phyloP scores from a whole-genome alignment of 2,797 vertebrate species.

The Bucorvus abyssinicus region DNA sequence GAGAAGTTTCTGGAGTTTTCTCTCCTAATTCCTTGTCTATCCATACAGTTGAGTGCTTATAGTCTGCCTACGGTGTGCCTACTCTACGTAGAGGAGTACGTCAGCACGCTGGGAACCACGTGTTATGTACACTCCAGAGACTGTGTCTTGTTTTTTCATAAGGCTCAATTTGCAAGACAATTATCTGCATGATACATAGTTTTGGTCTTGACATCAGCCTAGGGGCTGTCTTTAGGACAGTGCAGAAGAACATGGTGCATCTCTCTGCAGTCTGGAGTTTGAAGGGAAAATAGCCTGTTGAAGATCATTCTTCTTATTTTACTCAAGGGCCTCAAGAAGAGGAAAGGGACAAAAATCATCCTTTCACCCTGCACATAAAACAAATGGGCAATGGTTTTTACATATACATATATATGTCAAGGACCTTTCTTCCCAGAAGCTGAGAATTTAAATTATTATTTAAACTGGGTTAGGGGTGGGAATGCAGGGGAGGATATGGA shows the following conservation, averaged over 20 bases:
- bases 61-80: not conserved
- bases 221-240: not conserved
- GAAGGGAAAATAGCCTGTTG: not conserved
- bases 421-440: not conserved
- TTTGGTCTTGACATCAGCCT: not conserved
- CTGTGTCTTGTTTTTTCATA: not conserved
- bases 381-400: not conserved
- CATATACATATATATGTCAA: not conserved
- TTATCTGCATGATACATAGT: not conserved
- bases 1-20: not conserved
- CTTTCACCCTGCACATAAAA: not conserved
- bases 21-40: not conserved
- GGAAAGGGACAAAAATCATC: not conserved
- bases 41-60: not conserved
- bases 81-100: not conserved
- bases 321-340: not conserved
- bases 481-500: not conserved
- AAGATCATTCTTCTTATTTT: not conserved
- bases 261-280: not conserved
- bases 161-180: not conserved
- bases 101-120: not conserved
- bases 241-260: not conserved
- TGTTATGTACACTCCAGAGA: not conserved
- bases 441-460: not conserved
- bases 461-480: fast-evolving